Conservation (phyloP, 2,888 invertebrate species). For the Pecten maximus region DNA sequence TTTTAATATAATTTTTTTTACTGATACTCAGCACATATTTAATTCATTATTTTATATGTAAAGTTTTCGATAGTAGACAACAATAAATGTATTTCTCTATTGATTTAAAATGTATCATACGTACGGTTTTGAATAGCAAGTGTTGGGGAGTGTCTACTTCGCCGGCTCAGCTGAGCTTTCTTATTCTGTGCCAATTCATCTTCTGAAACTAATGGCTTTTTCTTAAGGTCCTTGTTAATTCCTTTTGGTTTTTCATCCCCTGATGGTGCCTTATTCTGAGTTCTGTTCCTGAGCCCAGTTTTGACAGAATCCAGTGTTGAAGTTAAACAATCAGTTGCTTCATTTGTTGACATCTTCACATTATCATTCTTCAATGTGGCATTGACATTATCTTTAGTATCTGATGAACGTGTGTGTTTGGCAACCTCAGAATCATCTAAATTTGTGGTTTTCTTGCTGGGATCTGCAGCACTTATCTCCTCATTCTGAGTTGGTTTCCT, state of each 20-base stretch:
- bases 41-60: too few relatives aligned
- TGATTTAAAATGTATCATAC: background rate
- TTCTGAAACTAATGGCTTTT: background rate
- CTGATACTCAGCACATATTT: too few relatives aligned
- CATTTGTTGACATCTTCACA: background rate
- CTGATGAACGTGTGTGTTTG: slow-evolving; percentile 1
- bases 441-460: background rate
- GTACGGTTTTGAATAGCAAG: background rate
- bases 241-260: background rate
- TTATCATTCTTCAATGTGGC: slow-evolving; percentile 18
- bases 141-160: slow-evolving; percentile 63
- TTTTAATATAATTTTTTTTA: too few relatives aligned
- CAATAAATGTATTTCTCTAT: too few relatives aligned
- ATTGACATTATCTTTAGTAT: slow-evolving; percentile 1
- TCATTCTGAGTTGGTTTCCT: slow-evolving; percentile 36
- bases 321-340: slow-evolving; percentile 47
- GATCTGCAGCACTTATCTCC: background rate
- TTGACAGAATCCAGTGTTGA: slow-evolving; percentile 61
- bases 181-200: slow-evolving; percentile 6
- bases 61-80: too few relatives aligned
- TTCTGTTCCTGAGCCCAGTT: slow-evolving; percentile 62
- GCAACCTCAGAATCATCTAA: background rate
- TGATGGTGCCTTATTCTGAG: slow-evolving; percentile 39
- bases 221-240: background rate
- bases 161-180: slow-evolving; percentile 50